phyloP scores from a whole-genome alignment of 2,113 vertebrate genomes.

The Coracopsis vasa region DNA sequence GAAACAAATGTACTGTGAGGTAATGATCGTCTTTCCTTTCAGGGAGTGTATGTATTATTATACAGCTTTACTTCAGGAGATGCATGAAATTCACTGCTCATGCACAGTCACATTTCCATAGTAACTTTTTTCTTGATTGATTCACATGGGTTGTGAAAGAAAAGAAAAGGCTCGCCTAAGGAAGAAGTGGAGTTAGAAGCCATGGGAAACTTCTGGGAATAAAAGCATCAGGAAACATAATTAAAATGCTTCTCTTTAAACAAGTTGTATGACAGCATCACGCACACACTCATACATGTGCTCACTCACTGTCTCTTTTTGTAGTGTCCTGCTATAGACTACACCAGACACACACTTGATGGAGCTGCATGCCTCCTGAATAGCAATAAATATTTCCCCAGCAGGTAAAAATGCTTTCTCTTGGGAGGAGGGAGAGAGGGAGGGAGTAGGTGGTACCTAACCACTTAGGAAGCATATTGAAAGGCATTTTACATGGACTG shows the following conservation, averaged over 20 bases:
- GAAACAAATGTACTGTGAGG: background rate
- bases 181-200: background rate
- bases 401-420: slow-evolving; percentile 82
- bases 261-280: background rate
- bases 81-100: background rate
- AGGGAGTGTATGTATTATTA: background rate
- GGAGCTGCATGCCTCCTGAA: slow-evolving; percentile 98
- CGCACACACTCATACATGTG: background rate
- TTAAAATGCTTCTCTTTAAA: background rate
- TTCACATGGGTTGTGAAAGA: background rate
- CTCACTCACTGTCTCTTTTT: slow-evolving; percentile 1
- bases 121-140: background rate
- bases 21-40: background rate
- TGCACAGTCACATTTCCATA: background rate
- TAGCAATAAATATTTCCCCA: slow-evolving; percentile 99
- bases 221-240: background rate
- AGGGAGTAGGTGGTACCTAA: background rate
- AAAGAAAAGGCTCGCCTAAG: background rate
- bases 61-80: background rate
- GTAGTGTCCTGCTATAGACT: slow-evolving; percentile 98
- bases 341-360: slow-evolving; percentile 97
- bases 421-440: background rate
- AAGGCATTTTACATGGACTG: background rate
- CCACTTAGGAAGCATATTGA: background rate
- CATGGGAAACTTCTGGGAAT: background rate